Base-by-base conservation (phyloP, 2,113 vertebrate species). In the Neodontobutis hainanensis region DNA sequence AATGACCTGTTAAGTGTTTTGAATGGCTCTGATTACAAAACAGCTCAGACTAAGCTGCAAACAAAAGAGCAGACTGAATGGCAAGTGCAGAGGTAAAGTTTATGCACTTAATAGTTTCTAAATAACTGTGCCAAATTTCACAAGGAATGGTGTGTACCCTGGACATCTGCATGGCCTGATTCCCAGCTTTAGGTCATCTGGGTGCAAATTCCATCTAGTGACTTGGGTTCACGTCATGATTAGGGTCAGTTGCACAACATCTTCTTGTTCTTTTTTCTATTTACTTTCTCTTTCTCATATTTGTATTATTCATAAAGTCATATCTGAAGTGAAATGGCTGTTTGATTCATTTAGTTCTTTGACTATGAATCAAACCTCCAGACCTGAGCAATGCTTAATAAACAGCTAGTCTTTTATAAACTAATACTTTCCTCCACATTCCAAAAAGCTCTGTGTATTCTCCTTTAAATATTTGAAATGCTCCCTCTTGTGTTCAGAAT, bases 401-500 rank as follows among this genome's bases (percentile, higher is more conserved):
- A 27, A 27, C 19, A 27, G 19, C 19, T 27, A 27, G 19, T 27
- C 19, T 27, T 27, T 27, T 27, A 27, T 27, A 27, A 27, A 27
- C 19, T 27, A 11, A 6, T 34, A 45, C 49, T 66, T 6, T 11
- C 27, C 51, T 64, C 63, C 43, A 61, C 56, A 61, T 27, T 27
- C 19, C 19, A 27, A 27, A 27, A 27, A 27, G 19, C 19, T 27
- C 19, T 27, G 19, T 27, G 19, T 3, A 27, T 27, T 27, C 19
- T 27, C 19, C 19, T 27, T 27, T 27, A 3, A 27, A 27, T 68
- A 15, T 55, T 47, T 43, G 51, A 38, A 58, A 50, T 61, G 61
- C 78, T 77, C 77, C 75, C 68, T 60, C 77, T 73, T 47, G 60
- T 66, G 61, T 81, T 76, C 60, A 56, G 14, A 58, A 48, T 66